Evolutionary conservation across 1,140 invertebrate genomes (phyloP).

Genomic region (Diprion similis): DNA sequence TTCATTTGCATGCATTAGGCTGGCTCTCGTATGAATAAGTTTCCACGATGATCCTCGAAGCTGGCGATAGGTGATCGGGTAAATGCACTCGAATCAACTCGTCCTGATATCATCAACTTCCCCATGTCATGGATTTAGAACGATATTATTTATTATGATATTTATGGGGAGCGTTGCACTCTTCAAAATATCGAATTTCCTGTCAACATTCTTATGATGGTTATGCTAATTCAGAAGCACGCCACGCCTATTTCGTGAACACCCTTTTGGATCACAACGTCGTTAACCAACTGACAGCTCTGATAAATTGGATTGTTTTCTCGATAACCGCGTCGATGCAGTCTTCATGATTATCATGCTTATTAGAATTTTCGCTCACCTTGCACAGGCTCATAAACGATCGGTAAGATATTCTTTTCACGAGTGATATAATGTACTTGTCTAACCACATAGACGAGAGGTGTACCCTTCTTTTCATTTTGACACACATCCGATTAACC

Average conservation of each 20-base stretch:
- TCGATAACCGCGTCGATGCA: not conserved
- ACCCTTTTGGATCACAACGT: not conserved
- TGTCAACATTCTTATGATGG: not conserved
- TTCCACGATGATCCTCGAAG: not conserved
- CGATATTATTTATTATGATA: not conserved
- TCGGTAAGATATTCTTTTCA: no score
- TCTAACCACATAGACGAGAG: no score
- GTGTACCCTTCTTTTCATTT: no score
- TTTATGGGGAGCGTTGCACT: not conserved
- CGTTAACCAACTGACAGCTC: not conserved
- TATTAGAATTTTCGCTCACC: not conserved
- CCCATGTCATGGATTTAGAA: no score
- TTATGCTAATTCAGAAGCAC: not conserved
- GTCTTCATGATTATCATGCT: not conserved
- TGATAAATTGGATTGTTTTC: not conserved
- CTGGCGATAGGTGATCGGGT: not conserved
- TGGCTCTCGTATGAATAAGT: not conserved
- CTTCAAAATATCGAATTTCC: not conserved
- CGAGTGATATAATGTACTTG: no score
- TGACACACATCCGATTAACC: no score
- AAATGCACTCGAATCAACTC: not conserved
- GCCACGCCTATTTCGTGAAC: not conserved
- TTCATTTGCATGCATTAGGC: not conserved
- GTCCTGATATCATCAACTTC: not conserved
- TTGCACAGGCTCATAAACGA: no score